Conservation (phyloP, 2,797 vertebrate species). For the Acipenser transmontanus region DNA sequence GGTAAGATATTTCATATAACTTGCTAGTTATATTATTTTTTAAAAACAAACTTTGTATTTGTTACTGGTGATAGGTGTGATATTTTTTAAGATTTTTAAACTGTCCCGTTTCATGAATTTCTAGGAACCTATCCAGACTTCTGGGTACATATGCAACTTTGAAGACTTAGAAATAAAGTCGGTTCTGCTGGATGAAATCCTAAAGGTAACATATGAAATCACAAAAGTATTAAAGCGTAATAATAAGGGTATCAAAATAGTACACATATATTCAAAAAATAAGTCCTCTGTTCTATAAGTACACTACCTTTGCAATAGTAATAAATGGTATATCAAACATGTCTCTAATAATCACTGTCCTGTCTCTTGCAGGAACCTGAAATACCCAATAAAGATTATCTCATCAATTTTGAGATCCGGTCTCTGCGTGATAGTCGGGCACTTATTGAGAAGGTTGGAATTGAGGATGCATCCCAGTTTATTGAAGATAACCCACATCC, state of each 20-base stretch:
- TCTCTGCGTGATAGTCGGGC: conserved; percentile 90
- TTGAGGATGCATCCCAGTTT: conserved; percentile 89
- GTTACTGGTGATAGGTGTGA: neutral
- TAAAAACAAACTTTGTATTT: neutral
- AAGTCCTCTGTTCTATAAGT: no score
- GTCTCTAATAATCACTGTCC: neutral
- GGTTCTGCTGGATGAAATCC: conserved; percentile 90
- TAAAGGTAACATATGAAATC: conserved; percentile 72
- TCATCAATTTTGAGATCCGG: conserved; percentile 94
- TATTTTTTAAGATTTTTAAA: conserved; percentile 1
- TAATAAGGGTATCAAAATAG: no score
- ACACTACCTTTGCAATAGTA: no score
- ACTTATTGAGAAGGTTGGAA: conserved; percentile 91
- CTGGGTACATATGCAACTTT: conserved; percentile 95
- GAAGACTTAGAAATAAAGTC: conserved; percentile 98
- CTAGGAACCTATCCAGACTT: conserved; percentile 97
- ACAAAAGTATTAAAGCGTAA: no score
- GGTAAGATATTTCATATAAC: conserved; percentile 49
- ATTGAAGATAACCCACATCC: conserved; percentile 97
- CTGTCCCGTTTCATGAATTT: conserved; percentile 27
- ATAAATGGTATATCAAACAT: neutral
- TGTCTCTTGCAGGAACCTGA: conserved; percentile 75
- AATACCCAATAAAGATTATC: conserved; percentile 85
- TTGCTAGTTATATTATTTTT: neutral
- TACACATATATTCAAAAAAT: no score